phyloP scores from a whole-genome alignment of 1,140 invertebrate genomes.

The Sogatella furcifera region DNA sequence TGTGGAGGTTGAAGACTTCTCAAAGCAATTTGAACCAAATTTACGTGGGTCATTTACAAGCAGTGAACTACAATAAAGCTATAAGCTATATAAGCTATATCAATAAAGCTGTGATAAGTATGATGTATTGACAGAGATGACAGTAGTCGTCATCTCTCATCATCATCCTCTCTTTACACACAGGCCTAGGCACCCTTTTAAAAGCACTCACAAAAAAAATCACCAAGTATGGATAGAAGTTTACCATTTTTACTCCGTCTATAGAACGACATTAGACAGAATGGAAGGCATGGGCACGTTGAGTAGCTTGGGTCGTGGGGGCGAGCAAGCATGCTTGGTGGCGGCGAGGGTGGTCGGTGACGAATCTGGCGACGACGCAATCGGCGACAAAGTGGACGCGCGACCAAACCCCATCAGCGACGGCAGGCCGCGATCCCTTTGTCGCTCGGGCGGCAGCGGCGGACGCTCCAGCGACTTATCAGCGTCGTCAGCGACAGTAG shows the following conservation, averaged over 20 bases:
- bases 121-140: too few species aligned
- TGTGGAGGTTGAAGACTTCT: too few species aligned
- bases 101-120: too few species aligned
- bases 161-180: too few species aligned
- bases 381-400: conserved; percentile 24
- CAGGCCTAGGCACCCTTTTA: too few species aligned
- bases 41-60: too few species aligned
- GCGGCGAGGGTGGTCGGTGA: conserved; percentile 30
- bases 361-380: conserved; percentile 36
- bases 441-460: conserved; percentile 13
- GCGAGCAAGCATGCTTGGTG: conserved; percentile 24
- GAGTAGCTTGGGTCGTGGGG: conserved; percentile 38
- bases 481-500: conserved; percentile 19
- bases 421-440: background rate
- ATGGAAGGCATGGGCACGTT: conserved; percentile 40
- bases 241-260: conserved; percentile 16
- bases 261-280: conserved; percentile 23
- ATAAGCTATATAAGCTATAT: too few species aligned
- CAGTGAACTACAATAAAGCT: too few species aligned
- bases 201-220: too few species aligned
- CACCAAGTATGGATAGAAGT: too few species aligned
- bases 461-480: conserved; percentile 11
- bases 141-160: too few species aligned
- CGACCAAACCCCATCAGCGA: background rate
- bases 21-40: too few species aligned